A percentile compares a stretch with the other conserved stretches of the same genome.
These are phyloP conservation scores for Drosophila orosa DNA, from an alignment of 1,140 invertebrate species.

Conservation along the genomic window DNA sequence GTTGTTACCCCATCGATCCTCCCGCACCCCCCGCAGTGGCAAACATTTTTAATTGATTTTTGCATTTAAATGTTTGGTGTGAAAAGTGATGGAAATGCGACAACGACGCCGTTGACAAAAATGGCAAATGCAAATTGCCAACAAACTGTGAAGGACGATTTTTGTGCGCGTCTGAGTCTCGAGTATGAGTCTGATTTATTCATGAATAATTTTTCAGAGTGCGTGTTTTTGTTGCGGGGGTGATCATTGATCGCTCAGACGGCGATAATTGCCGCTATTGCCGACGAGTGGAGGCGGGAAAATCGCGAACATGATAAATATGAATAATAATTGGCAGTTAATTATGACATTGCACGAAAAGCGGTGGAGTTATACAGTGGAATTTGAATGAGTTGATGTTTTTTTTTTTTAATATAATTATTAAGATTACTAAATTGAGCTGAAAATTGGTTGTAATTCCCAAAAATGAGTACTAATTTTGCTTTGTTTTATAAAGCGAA, in stretches of 20 bases:
- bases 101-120: constrained; percentile 27
- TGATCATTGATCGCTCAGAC: constrained; percentile 44
- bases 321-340: constrained; percentile 48
- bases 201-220: constrained; percentile 36
- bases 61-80: constrained; percentile 69
- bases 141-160: constrained; percentile 38
- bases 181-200: constrained; percentile 40
- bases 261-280: constrained; percentile 27
- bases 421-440: not conserved
- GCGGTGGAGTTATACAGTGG: not conserved
- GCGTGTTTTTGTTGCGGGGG: constrained; percentile 35
- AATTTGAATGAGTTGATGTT: not conserved
- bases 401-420: too few species aligned
- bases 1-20: not conserved
- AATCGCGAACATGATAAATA: constrained; percentile 33
- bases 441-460: not conserved
- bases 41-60: constrained; percentile 79
- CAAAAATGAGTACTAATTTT: not conserved
- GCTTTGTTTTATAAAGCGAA: not conserved
- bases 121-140: constrained; percentile 55
- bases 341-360: constrained; percentile 34
- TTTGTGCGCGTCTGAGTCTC: constrained; percentile 29
- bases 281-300: constrained; percentile 25
- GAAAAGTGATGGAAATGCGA: constrained; percentile 56
- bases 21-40: constrained; percentile 20